These are phyloP conservation scores for Dryoscopus gambensis DNA, from an alignment of 2,113 vertebrate genomes.

Conservation along the genomic window DNA sequence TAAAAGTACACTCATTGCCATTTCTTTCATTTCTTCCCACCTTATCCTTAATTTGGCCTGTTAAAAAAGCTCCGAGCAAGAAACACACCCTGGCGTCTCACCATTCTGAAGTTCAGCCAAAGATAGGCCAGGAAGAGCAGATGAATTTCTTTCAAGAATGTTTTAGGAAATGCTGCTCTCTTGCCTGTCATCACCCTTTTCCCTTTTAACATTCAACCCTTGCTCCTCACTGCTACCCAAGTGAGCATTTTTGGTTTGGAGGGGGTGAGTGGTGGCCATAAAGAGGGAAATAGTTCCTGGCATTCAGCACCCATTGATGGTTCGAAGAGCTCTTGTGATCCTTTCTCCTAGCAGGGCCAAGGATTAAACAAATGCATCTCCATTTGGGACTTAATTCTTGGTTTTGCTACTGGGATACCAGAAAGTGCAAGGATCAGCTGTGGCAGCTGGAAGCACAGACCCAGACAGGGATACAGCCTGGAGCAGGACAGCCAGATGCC, in stretches of 20 bases:
- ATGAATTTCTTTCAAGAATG: not conserved
- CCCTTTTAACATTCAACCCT: not conserved
- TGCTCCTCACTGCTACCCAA: not conserved
- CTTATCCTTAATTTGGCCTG: not conserved
- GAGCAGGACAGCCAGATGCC: not conserved
- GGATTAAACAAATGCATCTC: not conserved
- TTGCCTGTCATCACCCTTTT: not conserved
- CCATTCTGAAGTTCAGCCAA: not conserved
- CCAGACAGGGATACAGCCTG: not conserved
- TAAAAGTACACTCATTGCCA: not conserved
- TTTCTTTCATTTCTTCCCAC: not conserved
- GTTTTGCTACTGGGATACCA: not conserved
- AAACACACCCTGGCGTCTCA: not conserved
- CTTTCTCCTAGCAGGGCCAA: not conserved
- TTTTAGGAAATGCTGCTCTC: not conserved
- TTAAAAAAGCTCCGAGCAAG: not conserved
- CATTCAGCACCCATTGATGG: fast-evolving
- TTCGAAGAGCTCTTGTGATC: not conserved
- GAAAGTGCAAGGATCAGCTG: not conserved
- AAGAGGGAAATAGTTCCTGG: not conserved
- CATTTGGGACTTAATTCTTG: not conserved
- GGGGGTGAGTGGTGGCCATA: not conserved
- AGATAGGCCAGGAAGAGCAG: not conserved
- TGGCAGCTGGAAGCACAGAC: not conserved
- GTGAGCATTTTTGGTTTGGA: not conserved